Base-by-base conservation (phyloP, 2,113 vertebrate species). In the Seriola aureovittata region DNA sequence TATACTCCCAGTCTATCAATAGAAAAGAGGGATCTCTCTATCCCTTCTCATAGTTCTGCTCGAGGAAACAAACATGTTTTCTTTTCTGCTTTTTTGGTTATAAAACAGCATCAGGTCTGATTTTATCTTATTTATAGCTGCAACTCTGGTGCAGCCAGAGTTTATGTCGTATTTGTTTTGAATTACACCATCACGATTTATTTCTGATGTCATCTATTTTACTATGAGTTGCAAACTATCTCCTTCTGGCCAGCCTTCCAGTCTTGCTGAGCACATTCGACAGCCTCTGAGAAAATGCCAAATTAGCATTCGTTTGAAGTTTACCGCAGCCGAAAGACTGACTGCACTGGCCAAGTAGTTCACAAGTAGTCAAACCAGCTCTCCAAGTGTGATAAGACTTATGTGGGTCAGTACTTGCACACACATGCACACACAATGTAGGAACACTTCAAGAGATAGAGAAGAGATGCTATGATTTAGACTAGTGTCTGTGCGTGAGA, bases 221-320 rank as follows among this genome's bases (percentile, higher is more conserved):
- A 63, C 68, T 40, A 54, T 17, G n/a, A 72, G 60, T 73, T 55
- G 64, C 52, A 82, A 52, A 67, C 64, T 21, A 52, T 59, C 69
- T 62, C 54, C 65, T 38, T 80, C 55, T 75, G 75, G 82, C 59
- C 32, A 72, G 68, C 67, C 71, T 17, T 82, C 52, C 14, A 50
- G 81, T 71, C 71, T 84, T 12, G 2, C 77, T 44, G 58, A 54
- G 48, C n/a, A 58, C 62, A 58, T 46, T 82, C 5, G 12, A 78
- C 66, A 79, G 55, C 48, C 71, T 69, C 17, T 64, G 55, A 73
- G 67, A 52, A 63, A 78, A 83, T 4, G n/a, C 17, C 46, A 63
- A 71, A 81, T 78, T 84, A 71, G 62, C 72, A 80, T 75, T 77
- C 6, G 17, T 72, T 81, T 88, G 69, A 82, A 66, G 80, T 85